phyloP scores from a whole-genome alignment of 2,888 invertebrate species.

The Xanthia togata region DNA sequence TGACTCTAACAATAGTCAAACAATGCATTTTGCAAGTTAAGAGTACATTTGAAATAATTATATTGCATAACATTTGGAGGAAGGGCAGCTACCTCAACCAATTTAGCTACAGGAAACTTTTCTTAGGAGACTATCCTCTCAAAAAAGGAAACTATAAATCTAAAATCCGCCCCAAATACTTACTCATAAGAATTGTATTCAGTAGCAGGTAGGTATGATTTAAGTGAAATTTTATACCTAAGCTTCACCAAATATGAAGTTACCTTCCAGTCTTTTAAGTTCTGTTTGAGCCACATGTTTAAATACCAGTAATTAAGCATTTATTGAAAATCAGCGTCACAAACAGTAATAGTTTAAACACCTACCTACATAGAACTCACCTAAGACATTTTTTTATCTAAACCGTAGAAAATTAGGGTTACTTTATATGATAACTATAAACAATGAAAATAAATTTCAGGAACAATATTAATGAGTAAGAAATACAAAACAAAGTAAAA shows the following conservation, averaged over 20 bases:
- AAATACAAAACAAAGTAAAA: conserved; percentile 1
- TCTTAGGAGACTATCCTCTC: too few species aligned
- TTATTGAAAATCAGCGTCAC: not conserved
- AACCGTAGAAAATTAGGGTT: conserved; percentile 24
- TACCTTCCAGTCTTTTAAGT: not conserved
- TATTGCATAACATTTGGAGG: not conserved
- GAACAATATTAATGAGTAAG: not conserved
- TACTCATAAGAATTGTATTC: not conserved
- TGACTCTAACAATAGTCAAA: not conserved
- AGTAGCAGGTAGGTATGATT: not conserved
- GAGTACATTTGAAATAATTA: not conserved
- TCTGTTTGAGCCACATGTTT: not conserved
- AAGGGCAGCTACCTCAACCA: not conserved
- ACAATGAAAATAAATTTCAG: conserved; percentile 9
- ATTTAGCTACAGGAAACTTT: not conserved
- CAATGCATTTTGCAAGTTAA: not conserved
- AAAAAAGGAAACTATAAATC: not conserved
- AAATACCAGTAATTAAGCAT: not conserved
- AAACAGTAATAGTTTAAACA: not conserved
- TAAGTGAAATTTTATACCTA: not conserved
- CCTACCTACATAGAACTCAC: not conserved
- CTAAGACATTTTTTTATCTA: not conserved
- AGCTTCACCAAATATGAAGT: not conserved
- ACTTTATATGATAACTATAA: not conserved
- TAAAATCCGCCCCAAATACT: not conserved